Evolutionary conservation across 2,888 invertebrate genomes (phyloP).

Genomic region (Sipha maydis): DNA sequence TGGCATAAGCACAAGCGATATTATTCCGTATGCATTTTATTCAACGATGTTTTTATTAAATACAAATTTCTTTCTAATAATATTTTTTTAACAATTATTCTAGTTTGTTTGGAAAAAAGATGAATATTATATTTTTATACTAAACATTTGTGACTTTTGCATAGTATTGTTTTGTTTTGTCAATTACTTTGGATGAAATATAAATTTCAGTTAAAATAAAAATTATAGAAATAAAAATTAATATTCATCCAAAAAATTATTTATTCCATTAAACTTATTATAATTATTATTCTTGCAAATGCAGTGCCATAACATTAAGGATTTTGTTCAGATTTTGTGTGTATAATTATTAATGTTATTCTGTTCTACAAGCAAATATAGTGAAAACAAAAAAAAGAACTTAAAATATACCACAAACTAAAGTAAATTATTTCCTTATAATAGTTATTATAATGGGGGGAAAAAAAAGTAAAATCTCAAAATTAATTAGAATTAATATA

Average conservation of each 20-base stretch:
- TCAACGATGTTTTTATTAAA: no score
- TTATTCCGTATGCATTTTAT: no score
- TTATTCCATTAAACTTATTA: neutral
- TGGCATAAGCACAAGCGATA: no score
- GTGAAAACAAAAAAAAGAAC: neutral
- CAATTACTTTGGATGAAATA: neutral
- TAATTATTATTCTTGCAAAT: slow-evolving; percentile 8
- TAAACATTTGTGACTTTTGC: no score
- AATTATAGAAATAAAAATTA: slow-evolving; percentile 1
- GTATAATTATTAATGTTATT: slow-evolving; percentile 11
- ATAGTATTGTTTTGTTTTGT: neutral
- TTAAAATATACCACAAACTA: neutral
- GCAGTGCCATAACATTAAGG: neutral
- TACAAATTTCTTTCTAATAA: neutral
- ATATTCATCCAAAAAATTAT: neutral
- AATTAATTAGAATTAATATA: slow-evolving; percentile 32
- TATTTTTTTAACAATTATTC: neutral
- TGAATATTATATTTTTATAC: neutral
- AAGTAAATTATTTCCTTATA: no score
- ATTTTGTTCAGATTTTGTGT: slow-evolving; percentile 21
- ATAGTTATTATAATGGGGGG: neutral
- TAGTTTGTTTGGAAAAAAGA: neutral
- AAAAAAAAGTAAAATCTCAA: slow-evolving; percentile 19
- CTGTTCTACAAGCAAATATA: neutral
- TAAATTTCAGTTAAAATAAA: neutral